Percentiles rank a stretch among this genome's conserved stretches.
Evolutionary conservation across 2,113 vertebrate species (phyloP).

Genomic region (Zapus hudsonius): DNA sequence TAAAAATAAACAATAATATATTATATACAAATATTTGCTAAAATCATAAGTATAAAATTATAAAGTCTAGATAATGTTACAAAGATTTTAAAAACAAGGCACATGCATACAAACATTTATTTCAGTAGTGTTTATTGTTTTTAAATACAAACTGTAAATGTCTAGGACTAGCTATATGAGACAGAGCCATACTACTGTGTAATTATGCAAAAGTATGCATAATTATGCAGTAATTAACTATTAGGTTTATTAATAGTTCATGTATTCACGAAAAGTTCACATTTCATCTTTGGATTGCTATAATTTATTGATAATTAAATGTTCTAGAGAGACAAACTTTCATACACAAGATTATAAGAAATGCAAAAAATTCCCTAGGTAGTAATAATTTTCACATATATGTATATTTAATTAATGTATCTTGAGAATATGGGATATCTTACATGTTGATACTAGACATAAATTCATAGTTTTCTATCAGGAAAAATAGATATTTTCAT

Average conservation of each 20-base stretch:
- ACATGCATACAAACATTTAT: not conserved
- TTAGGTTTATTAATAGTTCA: conserved; percentile 16
- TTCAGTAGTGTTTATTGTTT: not conserved
- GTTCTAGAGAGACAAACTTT: not conserved
- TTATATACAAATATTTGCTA: not conserved
- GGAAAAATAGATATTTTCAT: conserved; percentile 8
- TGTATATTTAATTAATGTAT: not conserved
- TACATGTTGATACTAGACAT: not conserved
- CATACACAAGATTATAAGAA: not conserved
- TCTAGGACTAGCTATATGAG: conserved; percentile 8
- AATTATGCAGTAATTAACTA: not conserved
- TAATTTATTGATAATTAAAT: not conserved
- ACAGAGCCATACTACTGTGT: not conserved
- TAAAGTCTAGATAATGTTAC: not conserved
- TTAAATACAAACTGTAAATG: conserved; percentile 2
- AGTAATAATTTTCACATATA: too few relatives aligned
- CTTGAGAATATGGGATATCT: not conserved
- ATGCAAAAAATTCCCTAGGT: not conserved
- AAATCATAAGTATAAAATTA: fast-evolving
- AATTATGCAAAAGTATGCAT: conserved; percentile 45
- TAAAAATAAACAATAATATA: too few relatives aligned
- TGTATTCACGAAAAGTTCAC: not conserved
- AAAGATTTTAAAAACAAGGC: not conserved
- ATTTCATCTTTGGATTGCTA: not conserved
- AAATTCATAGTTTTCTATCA: not conserved